Evolutionary conservation across 2,888 invertebrate species (phyloP).

Genomic region (Lycocerus yunnanus): DNA sequence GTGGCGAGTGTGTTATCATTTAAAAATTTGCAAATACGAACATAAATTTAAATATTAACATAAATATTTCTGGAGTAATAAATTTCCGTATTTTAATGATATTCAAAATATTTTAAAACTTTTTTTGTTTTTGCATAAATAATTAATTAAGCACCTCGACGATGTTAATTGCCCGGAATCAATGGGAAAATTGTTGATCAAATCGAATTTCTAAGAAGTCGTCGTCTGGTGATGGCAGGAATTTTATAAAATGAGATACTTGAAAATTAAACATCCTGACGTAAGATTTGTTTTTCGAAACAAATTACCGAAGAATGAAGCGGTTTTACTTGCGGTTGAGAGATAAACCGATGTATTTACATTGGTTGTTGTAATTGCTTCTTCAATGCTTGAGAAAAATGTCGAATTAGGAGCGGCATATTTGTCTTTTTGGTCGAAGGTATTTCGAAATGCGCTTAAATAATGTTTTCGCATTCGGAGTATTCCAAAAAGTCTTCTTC

Average conservation of each 20-base stretch:
- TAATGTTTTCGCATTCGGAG: background rate
- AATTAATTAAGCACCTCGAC: background rate
- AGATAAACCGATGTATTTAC: conserved; percentile 26
- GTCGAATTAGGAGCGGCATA: conserved; percentile 28
- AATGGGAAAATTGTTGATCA: background rate
- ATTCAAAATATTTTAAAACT: background rate
- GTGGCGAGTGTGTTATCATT: background rate
- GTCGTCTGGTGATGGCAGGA: background rate
- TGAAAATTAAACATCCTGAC: conserved; percentile 18
- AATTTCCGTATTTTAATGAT: background rate
- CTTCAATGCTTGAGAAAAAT: conserved; percentile 27
- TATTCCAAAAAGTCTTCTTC: background rate
- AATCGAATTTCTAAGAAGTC: background rate
- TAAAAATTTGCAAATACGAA: background rate
- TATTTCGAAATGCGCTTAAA: background rate
- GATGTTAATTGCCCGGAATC: background rate
- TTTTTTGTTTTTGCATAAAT: background rate
- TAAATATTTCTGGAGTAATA: background rate
- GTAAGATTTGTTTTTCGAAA: conserved; percentile 18
- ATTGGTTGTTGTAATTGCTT: conserved; percentile 23
- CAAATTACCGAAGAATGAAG: conserved; percentile 25
- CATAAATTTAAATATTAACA: conserved; percentile 2
- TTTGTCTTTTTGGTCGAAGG: conserved; percentile 18
- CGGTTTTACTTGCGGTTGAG: conserved; percentile 25
- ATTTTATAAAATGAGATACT: background rate